phyloP scores from a whole-genome alignment of 2,113 vertebrate species.

The Hystrix brachyura region DNA sequence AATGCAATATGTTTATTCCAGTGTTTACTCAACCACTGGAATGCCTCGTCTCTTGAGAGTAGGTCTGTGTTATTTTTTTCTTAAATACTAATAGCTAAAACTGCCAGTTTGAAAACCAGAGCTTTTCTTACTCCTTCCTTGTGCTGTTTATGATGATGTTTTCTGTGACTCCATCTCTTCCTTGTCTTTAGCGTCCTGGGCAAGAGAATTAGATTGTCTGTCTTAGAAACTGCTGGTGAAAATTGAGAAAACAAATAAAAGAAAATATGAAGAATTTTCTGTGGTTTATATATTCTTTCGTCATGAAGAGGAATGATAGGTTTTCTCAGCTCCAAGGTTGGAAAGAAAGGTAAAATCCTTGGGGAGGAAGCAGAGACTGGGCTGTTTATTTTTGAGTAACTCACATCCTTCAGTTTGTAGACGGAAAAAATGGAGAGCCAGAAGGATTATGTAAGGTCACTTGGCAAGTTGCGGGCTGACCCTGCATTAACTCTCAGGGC shows the following conservation, averaged over 20 bases:
- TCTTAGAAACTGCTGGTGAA: constrained; percentile 42
- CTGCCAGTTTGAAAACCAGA: background rate
- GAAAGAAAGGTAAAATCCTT: constrained; percentile 59
- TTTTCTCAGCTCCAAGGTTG: constrained; percentile 41
- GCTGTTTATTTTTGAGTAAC: constrained; percentile 60
- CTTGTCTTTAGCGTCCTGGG: constrained; percentile 16
- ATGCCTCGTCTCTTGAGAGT: background rate
- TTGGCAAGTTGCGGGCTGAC: constrained; percentile 53
- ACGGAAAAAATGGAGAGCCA: constrained; percentile 65
- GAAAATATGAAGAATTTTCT: constrained; percentile 33
- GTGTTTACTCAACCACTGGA: background rate
- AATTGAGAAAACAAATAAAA: constrained; percentile 45
- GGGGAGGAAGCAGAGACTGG: background rate
- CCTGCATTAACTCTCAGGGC: constrained; percentile 18
- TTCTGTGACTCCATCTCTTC: background rate
- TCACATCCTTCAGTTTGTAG: constrained; percentile 68
- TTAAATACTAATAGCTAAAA: background rate
- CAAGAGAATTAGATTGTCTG: constrained; percentile 34
- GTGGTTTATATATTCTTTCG: background rate
- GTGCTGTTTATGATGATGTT: background rate
- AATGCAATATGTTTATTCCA: too few relatives aligned
- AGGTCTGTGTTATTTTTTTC: background rate
- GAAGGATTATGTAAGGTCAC: constrained; percentile 74
- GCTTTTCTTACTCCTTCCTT: background rate
- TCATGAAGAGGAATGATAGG: background rate